Conservation (phyloP, 2,113 vertebrate species). For the Rhinolophus sinicus region DNA sequence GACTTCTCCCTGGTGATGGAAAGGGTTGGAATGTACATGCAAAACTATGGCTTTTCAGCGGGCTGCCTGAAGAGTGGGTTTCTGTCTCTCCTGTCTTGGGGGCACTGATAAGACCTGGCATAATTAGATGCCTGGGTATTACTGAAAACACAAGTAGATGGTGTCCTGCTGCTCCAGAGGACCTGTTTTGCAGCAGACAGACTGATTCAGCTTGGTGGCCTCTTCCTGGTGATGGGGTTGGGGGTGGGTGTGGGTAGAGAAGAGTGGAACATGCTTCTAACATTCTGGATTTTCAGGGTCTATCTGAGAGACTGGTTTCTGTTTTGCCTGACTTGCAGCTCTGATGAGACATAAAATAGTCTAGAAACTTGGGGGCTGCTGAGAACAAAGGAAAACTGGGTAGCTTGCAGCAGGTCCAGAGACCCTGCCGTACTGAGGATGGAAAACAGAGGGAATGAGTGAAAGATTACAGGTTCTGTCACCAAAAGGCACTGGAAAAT, state of each 20-base stretch:
- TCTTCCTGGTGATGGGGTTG: neutral
- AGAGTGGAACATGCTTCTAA: neutral
- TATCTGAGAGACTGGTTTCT: neutral
- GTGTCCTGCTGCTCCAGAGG: neutral
- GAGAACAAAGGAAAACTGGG: neutral
- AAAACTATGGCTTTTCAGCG: neutral
- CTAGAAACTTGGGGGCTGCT: neutral
- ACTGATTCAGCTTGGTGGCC: neutral
- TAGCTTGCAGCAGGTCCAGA: neutral
- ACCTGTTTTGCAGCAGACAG: neutral
- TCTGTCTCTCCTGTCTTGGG: neutral
- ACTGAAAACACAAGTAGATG: neutral
- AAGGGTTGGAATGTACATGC: neutral
- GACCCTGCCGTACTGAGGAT: neutral
- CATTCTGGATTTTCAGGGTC: neutral
- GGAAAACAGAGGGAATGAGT: neutral
- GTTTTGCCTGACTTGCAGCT: neutral
- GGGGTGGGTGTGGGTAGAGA: neutral
- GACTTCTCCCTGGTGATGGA: neutral
- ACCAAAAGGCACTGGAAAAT: neutral
- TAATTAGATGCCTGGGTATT: neutral
- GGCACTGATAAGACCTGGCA: neutral
- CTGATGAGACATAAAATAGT: neutral
- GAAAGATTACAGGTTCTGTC: neutral
- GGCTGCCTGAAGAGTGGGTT: neutral